These are phyloP conservation scores for Centroberyx gerrardi DNA, from an alignment of 2,797 vertebrate species.

Conservation along the genomic window DNA sequence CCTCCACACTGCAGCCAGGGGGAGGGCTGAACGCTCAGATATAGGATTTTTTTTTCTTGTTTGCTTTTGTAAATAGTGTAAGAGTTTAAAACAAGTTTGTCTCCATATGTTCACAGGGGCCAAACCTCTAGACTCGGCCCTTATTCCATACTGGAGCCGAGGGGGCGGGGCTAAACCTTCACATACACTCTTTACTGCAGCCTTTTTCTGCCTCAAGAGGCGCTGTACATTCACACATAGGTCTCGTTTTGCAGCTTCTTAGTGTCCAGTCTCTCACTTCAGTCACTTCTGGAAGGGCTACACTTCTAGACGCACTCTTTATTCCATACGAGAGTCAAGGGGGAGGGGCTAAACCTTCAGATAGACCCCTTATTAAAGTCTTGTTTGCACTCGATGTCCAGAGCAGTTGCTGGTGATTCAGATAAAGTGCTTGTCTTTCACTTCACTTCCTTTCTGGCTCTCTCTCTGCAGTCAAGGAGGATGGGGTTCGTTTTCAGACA, in stretches of 20 bases:
- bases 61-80: too few species aligned
- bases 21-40: constrained; percentile 1
- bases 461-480: neutral
- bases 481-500: too few species aligned
- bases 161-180: neutral
- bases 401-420: too few species aligned
- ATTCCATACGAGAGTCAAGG: constrained; percentile 31
- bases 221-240: neutral
- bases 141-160: constrained; percentile 39
- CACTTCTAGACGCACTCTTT: too few species aligned
- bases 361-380: too few species aligned
- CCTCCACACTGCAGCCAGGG: constrained; percentile 83
- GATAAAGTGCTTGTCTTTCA: too few species aligned
- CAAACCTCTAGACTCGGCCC: neutral
- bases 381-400: too few species aligned
- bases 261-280: neutral
- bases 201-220: too few species aligned
- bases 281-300: neutral
- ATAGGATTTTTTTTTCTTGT: neutral
- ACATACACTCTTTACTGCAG: neutral
- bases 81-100: neutral
- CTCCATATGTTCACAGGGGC: neutral
- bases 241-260: too few species aligned
- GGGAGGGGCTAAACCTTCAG: neutral
- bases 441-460: neutral